phyloP scores from a whole-genome alignment of 1,140 invertebrate genomes.

The Drosophila parvula region DNA sequence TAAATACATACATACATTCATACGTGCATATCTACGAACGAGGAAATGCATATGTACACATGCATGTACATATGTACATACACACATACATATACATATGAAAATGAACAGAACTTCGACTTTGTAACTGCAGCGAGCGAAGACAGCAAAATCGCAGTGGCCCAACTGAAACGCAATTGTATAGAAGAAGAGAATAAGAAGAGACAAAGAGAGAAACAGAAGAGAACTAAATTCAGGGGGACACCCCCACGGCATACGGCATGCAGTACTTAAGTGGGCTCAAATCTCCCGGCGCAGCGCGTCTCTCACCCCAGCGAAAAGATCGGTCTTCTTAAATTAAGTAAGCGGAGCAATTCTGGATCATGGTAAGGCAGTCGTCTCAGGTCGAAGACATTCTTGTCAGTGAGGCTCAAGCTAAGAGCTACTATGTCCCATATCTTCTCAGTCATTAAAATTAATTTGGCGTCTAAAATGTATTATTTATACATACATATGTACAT shows the following conservation, averaged over 20 bases:
- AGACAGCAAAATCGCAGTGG: constrained; percentile 25
- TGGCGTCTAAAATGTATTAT: too few relatives aligned
- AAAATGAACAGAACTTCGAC: constrained; percentile 54
- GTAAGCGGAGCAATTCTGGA: constrained; percentile 28
- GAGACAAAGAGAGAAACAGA: constrained; percentile 13
- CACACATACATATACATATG: not conserved
- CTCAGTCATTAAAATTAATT: too few relatives aligned
- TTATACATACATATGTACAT: too few relatives aligned
- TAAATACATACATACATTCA: constrained; percentile 41
- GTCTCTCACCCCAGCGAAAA: constrained; percentile 15
- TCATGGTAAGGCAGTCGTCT: not conserved
- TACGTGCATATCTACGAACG: constrained; percentile 15
- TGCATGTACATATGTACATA: not conserved
- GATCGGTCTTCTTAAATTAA: not conserved
- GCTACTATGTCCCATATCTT: too few relatives aligned
- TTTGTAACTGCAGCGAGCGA: constrained; percentile 39
- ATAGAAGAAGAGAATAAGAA: constrained; percentile 17
- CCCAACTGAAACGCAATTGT: constrained; percentile 2
- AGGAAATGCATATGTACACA: constrained; percentile 22
- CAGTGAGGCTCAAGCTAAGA: too few relatives aligned
- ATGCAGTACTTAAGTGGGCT: constrained; percentile 57
- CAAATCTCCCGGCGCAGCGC: constrained; percentile 44
- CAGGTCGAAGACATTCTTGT: too few relatives aligned
- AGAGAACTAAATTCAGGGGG: not conserved
- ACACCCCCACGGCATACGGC: constrained; percentile 10